phyloP scores from a whole-genome alignment of 2,888 invertebrate species.

The Cephus nigrinus region DNA sequence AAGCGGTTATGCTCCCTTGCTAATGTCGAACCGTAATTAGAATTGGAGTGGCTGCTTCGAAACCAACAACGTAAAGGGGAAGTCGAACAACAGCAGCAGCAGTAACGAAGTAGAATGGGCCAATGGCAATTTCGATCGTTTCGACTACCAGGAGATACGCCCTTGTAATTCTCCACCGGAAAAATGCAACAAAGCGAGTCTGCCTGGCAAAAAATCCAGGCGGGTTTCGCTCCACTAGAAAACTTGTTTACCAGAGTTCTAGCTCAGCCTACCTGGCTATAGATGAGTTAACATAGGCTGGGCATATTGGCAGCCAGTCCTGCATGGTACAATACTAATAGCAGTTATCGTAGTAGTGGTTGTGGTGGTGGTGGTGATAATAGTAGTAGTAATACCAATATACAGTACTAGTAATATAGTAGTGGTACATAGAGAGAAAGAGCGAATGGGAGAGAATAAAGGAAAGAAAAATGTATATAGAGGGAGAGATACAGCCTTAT shows the following conservation, averaged over 20 bases:
- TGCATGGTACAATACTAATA: not conserved
- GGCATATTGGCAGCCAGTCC: not conserved
- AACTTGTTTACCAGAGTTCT: conserved; percentile 10
- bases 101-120: conserved; percentile 19
- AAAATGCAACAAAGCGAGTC: conserved; percentile 36
- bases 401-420: not conserved
- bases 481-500: not conserved
- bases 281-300: not conserved
- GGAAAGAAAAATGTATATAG: not conserved
- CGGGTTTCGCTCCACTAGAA: conserved; percentile 22
- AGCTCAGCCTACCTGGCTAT: not conserved
- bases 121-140: conserved; percentile 16
- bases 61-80: not conserved
- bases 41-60: not conserved
- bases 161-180: conserved; percentile 17
- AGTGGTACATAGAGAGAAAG: not conserved
- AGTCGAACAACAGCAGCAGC: conserved; percentile 17
- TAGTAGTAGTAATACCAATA: not conserved
- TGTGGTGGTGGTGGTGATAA: too few relatives aligned
- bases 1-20: not conserved
- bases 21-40: not conserved
- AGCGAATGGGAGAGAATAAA: not conserved
- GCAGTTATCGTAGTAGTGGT: not conserved
- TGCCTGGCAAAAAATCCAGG: conserved; percentile 26
- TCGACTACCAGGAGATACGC: conserved; percentile 7